phyloP scores from a whole-genome alignment of 2,113 vertebrate genomes.

The human region DNA sequence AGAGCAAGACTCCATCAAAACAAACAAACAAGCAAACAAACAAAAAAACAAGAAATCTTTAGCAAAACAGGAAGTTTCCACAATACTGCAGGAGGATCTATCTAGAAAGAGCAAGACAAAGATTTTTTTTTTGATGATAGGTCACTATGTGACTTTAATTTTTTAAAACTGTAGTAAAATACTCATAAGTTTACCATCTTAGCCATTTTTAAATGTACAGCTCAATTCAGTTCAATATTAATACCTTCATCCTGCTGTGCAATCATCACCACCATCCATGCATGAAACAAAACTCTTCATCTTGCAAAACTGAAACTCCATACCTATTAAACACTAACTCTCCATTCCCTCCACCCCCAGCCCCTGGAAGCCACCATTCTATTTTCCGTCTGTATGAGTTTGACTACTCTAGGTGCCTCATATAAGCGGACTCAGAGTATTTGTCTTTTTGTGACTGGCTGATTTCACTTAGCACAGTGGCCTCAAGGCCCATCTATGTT shows the following conservation, averaged over 20 bases:
- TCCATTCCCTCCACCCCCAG: no score
- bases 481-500: neutral
- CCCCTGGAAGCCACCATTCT: neutral
- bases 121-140: neutral
- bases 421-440: neutral
- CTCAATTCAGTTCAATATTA: no score
- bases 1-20: no score
- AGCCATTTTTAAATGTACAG: neutral
- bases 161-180: neutral
- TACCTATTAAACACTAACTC: rapidly evolving
- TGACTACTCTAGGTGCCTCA: neutral
- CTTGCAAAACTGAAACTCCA: neutral
- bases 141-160: neutral
- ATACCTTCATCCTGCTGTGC: no score
- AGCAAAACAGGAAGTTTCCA: neutral
- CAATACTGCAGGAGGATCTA: neutral
- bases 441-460: neutral
- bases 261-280: neutral
- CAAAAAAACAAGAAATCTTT: neutral
- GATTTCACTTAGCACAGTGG: neutral
- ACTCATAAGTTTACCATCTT: neutral
- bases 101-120: neutral
- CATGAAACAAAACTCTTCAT: neutral
- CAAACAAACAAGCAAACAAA: no score
- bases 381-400: neutral